phyloP scores from a whole-genome alignment of 1,140 invertebrate species.

The Argopecten irradians region DNA sequence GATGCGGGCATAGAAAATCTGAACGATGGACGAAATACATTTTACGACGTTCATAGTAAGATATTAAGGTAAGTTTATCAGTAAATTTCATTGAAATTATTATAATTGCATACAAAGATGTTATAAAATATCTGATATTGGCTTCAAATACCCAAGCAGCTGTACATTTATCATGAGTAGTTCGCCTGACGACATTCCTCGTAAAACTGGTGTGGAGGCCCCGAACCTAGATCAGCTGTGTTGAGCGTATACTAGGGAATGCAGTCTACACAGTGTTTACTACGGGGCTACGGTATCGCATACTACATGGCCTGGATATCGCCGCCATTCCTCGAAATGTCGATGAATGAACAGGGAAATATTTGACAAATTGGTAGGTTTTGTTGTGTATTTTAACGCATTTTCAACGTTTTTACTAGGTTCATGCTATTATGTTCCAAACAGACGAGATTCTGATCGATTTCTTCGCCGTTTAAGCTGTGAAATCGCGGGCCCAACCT shows the following conservation, averaged over 20 bases:
- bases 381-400: background rate
- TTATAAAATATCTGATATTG: background rate
- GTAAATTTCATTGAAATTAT: background rate
- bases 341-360: slow-evolving; percentile 28
- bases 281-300: slow-evolving; percentile 32
- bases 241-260: slow-evolving; percentile 32
- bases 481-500: background rate
- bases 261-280: slow-evolving; percentile 32
- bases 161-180: background rate
- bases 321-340: slow-evolving; percentile 35
- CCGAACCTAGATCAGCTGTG: slow-evolving; percentile 40
- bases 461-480: background rate
- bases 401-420: background rate
- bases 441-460: slow-evolving; percentile 25
- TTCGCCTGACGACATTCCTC: background rate
- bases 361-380: background rate
- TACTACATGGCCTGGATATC: slow-evolving; percentile 25
- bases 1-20: slow-evolving; percentile 44
- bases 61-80: background rate
- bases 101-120: background rate
- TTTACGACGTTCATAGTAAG: slow-evolving; percentile 24
- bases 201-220: slow-evolving; percentile 30
- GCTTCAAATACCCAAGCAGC: background rate
- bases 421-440: slow-evolving; percentile 7
- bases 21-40: slow-evolving; percentile 32